Evolutionary conservation across 2,113 vertebrate genomes (phyloP).

Genomic region (Saguinus imperator): DNA sequence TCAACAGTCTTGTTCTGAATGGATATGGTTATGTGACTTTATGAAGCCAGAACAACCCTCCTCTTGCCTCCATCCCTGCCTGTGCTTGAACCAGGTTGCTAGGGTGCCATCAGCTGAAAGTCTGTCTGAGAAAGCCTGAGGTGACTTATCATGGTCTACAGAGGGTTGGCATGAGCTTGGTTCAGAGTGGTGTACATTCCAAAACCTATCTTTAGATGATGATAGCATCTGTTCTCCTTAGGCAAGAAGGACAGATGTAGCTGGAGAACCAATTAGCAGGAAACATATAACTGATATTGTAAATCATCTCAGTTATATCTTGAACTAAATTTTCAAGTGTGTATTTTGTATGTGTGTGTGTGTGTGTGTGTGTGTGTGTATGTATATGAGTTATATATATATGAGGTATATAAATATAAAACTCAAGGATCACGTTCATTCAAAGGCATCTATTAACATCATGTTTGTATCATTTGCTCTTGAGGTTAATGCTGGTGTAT

Average conservation of each 20-base stretch:
- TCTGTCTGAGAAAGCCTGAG: background rate
- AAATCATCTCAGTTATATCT: slow-evolving; percentile 5
- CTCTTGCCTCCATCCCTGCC: background rate
- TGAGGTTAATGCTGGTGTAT: background rate
- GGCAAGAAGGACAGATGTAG: background rate
- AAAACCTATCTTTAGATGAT: background rate
- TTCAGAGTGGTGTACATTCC: background rate
- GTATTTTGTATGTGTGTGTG: background rate
- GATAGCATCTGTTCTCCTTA: background rate
- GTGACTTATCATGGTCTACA: background rate
- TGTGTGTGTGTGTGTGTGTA: no score
- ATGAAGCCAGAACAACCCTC: background rate
- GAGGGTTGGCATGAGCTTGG: background rate
- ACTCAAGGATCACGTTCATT: background rate
- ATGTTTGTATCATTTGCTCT: background rate
- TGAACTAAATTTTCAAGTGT: background rate
- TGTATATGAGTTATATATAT: no score
- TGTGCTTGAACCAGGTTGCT: background rate
- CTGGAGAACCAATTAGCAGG: background rate
- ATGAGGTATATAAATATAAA: no score
- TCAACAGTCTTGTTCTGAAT: background rate
- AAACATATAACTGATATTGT: background rate
- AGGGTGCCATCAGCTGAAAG: background rate
- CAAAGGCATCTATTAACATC: background rate
- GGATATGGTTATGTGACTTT: background rate